phyloP scores from a whole-genome alignment of 2,888 invertebrate species.

The Aricia artaxerxes region DNA sequence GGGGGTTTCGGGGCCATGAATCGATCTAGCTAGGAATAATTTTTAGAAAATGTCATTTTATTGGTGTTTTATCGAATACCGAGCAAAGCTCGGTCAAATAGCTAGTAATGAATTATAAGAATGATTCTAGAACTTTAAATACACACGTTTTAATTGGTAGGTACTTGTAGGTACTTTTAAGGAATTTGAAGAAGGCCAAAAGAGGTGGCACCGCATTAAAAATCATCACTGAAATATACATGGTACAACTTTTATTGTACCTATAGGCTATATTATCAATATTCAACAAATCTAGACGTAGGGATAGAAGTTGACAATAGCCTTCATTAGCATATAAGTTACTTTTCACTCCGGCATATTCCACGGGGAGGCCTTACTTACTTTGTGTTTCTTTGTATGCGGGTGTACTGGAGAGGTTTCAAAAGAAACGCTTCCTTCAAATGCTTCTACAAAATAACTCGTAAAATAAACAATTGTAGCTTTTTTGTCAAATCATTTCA shows the following conservation, averaged over 20 bases:
- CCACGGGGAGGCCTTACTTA: not conserved
- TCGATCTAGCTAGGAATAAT: too few relatives aligned
- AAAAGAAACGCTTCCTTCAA: not conserved
- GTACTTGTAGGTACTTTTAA: not conserved
- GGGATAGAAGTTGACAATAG: conserved; percentile 7
- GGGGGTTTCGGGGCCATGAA: too few relatives aligned
- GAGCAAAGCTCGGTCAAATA: too few relatives aligned
- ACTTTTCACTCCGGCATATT: not conserved
- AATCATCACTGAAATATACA: too few relatives aligned
- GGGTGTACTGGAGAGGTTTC: not conserved
- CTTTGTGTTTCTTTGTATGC: conserved; percentile 18
- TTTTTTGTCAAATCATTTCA: not conserved
- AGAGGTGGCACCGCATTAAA: not conserved
- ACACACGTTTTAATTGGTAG: not conserved
- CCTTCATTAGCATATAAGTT: conserved; percentile 13
- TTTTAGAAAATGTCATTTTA: too few relatives aligned
- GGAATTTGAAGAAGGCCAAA: not conserved
- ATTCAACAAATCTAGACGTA: not conserved
- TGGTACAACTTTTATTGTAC: too few relatives aligned
- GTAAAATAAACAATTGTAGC: not conserved
- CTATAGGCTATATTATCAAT: too few relatives aligned
- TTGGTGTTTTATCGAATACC: too few relatives aligned
- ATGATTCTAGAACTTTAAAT: too few relatives aligned
- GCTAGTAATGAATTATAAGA: too few relatives aligned
- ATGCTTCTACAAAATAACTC: not conserved